phyloP scores from a whole-genome alignment of 2,888 invertebrate genomes.

The Oscheius myriophilus region DNA sequence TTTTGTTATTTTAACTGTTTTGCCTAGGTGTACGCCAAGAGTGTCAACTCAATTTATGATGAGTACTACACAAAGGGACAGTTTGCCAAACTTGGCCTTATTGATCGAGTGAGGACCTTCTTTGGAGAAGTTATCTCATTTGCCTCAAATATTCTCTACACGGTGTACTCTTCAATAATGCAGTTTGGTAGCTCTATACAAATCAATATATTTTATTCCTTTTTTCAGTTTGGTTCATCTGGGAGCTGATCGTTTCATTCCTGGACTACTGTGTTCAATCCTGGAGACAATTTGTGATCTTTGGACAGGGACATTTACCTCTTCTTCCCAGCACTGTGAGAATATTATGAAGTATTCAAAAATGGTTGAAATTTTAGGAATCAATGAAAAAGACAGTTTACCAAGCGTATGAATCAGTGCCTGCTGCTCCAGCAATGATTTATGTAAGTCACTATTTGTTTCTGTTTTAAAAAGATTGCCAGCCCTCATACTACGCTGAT shows the following conservation, averaged over 20 bases:
- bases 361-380: background rate
- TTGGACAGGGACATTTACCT: background rate
- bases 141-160: no score
- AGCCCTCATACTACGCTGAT: constrained; percentile 20
- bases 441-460: constrained; percentile 2
- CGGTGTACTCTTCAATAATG: no score
- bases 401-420: constrained; percentile 2
- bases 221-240: background rate
- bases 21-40: background rate
- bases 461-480: background rate
- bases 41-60: background rate
- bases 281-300: background rate
- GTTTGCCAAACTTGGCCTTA: background rate
- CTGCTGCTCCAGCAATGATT: constrained; percentile 1
- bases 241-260: background rate
- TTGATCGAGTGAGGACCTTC: background rate
- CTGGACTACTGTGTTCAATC: background rate
- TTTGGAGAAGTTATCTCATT: no score
- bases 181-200: no score
- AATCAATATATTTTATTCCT: no score
- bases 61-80: constrained; percentile 11
- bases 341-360: background rate
- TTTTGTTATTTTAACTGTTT: background rate
- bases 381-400: constrained; percentile 9
- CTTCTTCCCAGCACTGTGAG: background rate